Evolutionary conservation across 2,888 invertebrate species (phyloP).

Genomic region (Andrena dorsata): DNA sequence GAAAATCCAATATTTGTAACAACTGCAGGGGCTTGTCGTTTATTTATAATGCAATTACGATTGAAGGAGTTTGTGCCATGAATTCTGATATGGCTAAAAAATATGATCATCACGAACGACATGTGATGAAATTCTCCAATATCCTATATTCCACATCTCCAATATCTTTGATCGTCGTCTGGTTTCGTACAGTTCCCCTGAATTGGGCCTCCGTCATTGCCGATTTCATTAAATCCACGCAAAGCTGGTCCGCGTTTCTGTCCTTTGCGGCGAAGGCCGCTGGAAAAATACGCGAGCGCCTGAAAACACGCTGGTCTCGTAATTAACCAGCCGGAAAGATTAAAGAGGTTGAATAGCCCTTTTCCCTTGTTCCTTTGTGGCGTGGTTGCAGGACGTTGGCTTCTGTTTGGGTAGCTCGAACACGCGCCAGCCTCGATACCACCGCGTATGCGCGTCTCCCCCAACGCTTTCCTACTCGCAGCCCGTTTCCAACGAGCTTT

Average conservation of each 20-base stretch:
- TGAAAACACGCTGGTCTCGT: slow-evolving; percentile 45
- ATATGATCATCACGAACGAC: too few relatives aligned
- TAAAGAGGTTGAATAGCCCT: slow-evolving; percentile 59
- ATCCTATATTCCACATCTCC: too few relatives aligned
- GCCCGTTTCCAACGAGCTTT: background rate
- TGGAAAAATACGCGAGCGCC: slow-evolving; percentile 49
- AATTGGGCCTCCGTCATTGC: slow-evolving; percentile 13
- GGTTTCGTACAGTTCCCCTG: background rate
- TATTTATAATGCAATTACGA: too few relatives aligned
- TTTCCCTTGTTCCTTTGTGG: slow-evolving; percentile 50
- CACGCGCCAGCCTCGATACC: background rate
- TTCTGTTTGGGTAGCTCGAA: slow-evolving; percentile 51
- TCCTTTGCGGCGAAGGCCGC: slow-evolving; percentile 26
- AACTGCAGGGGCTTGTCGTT: too few relatives aligned
- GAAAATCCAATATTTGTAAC: too few relatives aligned
- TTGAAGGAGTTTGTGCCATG: too few relatives aligned
- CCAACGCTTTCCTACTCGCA: background rate
- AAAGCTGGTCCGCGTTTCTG: slow-evolving; percentile 27
- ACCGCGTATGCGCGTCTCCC: background rate
- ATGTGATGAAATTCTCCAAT: too few relatives aligned
- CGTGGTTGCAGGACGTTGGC: slow-evolving; percentile 52
- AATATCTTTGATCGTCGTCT: background rate
- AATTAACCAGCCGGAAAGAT: slow-evolving; percentile 68
- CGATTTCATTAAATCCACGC: slow-evolving; percentile 64
- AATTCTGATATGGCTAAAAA: too few relatives aligned